Conservation (phyloP, 2,888 invertebrate genomes). For the Plagodis pulveraria region DNA sequence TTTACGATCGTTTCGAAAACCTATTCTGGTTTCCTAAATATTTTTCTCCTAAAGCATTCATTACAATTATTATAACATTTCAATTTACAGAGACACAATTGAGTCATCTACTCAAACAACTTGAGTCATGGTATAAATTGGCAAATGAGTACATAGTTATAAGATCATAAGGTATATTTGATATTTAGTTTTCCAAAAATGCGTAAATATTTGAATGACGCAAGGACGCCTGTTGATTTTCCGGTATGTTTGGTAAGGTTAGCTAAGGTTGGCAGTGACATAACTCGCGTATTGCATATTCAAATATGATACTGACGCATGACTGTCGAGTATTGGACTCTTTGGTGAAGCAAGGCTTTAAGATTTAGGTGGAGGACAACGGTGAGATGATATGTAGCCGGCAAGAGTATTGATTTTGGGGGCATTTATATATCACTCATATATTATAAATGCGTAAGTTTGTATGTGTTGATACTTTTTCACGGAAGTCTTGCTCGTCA, state of each 20-base stretch:
- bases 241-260: constrained; percentile 39
- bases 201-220: constrained; percentile 36
- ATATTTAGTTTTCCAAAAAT: constrained; percentile 2
- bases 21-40: too few relatives aligned
- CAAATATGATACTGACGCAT: constrained; percentile 55
- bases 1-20: constrained; percentile 6
- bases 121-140: constrained; percentile 3
- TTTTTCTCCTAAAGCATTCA: background rate
- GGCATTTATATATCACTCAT: too few relatives aligned
- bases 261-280: constrained; percentile 58
- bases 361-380: background rate
- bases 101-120: background rate
- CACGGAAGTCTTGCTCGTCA: too few relatives aligned
- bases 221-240: constrained; percentile 42
- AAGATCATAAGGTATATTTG: too few relatives aligned
- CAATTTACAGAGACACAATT: background rate
- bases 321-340: constrained; percentile 15
- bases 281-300: constrained; percentile 50
- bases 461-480: too few relatives aligned
- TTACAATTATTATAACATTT: background rate
- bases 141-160: background rate
- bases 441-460: too few relatives aligned
- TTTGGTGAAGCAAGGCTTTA: background rate
- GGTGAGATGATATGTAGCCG: too few relatives aligned
- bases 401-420: too few relatives aligned